Base-by-base conservation (phyloP, 2,797 vertebrate species). In the Columba guinea region DNA sequence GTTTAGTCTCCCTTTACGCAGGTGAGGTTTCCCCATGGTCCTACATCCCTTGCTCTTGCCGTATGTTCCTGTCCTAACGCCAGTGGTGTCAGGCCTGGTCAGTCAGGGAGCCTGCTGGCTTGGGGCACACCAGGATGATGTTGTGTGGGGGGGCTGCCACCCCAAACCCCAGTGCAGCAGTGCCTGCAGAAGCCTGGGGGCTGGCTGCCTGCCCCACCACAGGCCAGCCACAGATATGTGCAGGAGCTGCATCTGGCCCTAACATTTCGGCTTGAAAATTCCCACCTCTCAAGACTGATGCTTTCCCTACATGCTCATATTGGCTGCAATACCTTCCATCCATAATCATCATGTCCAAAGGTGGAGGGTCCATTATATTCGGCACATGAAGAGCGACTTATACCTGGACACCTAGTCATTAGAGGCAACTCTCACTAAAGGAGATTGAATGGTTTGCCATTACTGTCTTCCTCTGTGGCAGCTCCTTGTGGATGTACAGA, bases 271-370 rank as follows among this genome's bases (percentile, higher is more conserved):
- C 34, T 10, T 71, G 52, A 65, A 34, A 44, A 77, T 64, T 67
- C 27, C 23, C 17, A 10, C 19, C 46, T 85, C 13, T 52, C 9
- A 67, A 74, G 28, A 48, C 15, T 26, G 23, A 5, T 5, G 24
- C 34, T 77, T 56, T 81, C 24, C 22, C 26, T 74, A 24, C 0
- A 1, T 14, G 23, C 2, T 0, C 9, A 1, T 0, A 0, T 15
- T 48, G 64, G 21, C 64, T 91, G 14, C 34, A 80, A 28, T 1
- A 32, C 4, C 8, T 15, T 59, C 35, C 32, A 1, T 32, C 62
- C 1, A 1, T 23, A 12, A 3, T 39, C n/a, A 4, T 10, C 0
- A 0, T 10, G 18, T 39, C 41, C 51, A 32, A 20, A 60, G 37
- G 26, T 28, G 30, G 55, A 68, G 7, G 21, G 20, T 53, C 37